Evolutionary conservation across 2,113 vertebrate genomes (phyloP).

Genomic region (Sceloporus tristichus): DNA sequence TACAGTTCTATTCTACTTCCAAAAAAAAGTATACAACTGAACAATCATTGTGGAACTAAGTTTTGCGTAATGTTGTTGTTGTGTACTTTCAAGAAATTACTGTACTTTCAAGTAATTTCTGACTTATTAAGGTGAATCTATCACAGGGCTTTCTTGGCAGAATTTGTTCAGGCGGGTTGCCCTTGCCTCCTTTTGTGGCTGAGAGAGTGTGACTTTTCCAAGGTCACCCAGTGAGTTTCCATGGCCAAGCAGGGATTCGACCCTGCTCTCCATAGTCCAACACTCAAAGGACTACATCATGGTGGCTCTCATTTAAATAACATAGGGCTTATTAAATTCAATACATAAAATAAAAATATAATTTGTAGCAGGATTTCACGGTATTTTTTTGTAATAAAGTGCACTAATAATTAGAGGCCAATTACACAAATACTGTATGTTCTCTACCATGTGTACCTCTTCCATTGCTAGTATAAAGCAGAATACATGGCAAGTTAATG

Average conservation of each 20-base stretch:
- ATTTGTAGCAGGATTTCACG: neutral
- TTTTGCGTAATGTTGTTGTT: neutral
- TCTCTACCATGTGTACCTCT: constrained; percentile 51
- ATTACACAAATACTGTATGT: neutral
- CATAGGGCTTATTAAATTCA: neutral
- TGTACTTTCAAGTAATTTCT: no score
- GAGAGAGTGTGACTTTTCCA: no score
- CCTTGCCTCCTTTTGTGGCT: no score
- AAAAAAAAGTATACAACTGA: constrained; percentile 38
- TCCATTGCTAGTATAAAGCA: constrained; percentile 54
- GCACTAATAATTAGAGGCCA: constrained; percentile 29
- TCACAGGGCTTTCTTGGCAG: no score
- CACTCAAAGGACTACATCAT: no score
- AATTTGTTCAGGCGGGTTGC: no score
- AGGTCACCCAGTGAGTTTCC: no score
- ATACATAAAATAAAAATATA: constrained; percentile 1
- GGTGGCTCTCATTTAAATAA: no score
- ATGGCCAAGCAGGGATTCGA: no score
- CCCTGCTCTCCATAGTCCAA: no score
- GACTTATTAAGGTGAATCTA: no score
- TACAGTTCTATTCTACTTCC: constrained; percentile 26
- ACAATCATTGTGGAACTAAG: constrained; percentile 40
- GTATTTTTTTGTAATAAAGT: neutral
- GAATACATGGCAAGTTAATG: constrained; percentile 67
- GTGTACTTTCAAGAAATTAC: no score